Conservation (phyloP, 2,113 vertebrate genomes). For the Chrysochloris asiatica region DNA sequence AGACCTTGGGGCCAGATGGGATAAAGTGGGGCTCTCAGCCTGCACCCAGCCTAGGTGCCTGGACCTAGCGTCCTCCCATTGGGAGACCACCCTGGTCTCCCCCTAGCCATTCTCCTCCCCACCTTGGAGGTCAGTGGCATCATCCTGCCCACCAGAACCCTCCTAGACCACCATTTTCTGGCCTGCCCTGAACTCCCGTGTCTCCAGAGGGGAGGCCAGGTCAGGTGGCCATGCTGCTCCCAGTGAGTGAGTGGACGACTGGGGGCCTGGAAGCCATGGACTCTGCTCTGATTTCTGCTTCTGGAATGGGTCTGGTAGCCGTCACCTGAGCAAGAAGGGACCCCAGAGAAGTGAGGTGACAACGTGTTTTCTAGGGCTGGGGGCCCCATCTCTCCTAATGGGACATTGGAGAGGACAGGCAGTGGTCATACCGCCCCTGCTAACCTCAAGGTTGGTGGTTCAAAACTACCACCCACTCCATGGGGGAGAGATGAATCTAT, state of each 20-base stretch:
- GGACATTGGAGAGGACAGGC: not conserved
- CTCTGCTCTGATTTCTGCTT: conserved; percentile 17
- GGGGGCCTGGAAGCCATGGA: not conserved
- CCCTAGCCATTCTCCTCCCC: not conserved
- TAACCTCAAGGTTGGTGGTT: too few species aligned
- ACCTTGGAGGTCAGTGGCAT: not conserved
- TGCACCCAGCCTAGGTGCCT: not conserved
- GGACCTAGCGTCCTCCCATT: too few species aligned
- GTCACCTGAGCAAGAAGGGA: not conserved
- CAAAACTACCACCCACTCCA: too few species aligned
- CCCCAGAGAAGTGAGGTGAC: not conserved
- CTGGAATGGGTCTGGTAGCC: not conserved
- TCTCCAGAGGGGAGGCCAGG: not conserved
- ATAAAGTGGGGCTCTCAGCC: not conserved
- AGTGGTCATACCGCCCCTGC: not conserved
- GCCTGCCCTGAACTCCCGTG: too few species aligned
- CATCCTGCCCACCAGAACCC: not conserved
- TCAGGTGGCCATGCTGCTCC: not conserved
- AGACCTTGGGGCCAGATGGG: not conserved
- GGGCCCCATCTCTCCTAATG: not conserved
- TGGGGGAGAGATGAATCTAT: too few species aligned
- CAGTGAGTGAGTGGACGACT: not conserved
- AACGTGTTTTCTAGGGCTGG: too few species aligned
- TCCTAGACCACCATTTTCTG: not conserved
- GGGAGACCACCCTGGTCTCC: not conserved